These are phyloP conservation scores for Ceratina japonica DNA, from an alignment of 1,140 invertebrate genomes.

Conservation along the genomic window DNA sequence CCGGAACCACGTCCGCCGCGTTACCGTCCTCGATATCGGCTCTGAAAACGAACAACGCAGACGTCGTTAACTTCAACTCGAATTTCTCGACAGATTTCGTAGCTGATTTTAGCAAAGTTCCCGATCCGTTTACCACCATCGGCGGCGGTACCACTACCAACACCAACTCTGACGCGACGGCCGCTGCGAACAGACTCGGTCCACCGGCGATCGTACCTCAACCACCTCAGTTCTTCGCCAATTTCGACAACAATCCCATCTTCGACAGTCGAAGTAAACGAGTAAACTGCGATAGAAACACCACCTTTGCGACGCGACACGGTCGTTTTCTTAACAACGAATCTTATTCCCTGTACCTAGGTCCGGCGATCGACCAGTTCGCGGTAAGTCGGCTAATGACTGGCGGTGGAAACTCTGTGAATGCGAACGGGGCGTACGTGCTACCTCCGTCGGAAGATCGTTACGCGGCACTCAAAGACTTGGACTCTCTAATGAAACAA, in stretches of 20 bases:
- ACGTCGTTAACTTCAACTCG: slow-evolving; percentile 67
- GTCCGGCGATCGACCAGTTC: slow-evolving; percentile 57
- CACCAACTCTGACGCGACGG: slow-evolving; percentile 38
- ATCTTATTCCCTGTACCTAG: slow-evolving; percentile 41
- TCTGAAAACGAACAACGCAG: slow-evolving; percentile 58
- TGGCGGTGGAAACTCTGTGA: slow-evolving; percentile 53
- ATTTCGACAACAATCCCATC: slow-evolving; percentile 87
- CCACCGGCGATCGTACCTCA: slow-evolving; percentile 73
- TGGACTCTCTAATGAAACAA: slow-evolving; percentile 85
- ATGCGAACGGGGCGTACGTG: slow-evolving; percentile 69
- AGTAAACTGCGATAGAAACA: slow-evolving; percentile 6
- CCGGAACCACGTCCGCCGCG: slow-evolving; percentile 27
- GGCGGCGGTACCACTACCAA: too few species aligned
- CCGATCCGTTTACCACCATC: slow-evolving; percentile 72
- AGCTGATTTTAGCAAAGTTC: slow-evolving; percentile 83
- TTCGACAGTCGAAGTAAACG: slow-evolving; percentile 81
- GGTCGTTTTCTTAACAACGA: not conserved
- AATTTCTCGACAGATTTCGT: slow-evolving; percentile 81
- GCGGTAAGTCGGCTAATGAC: slow-evolving; percentile 43
- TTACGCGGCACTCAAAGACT: slow-evolving; percentile 90
- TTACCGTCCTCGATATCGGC: slow-evolving; percentile 55
- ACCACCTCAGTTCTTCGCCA: slow-evolving; percentile 81
- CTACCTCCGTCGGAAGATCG: slow-evolving; percentile 84
- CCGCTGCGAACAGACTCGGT: slow-evolving; percentile 61
- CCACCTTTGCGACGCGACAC: not conserved